Conservation (phyloP, 92 coral and sea anemone genomes). For the Porites rus region DNA sequence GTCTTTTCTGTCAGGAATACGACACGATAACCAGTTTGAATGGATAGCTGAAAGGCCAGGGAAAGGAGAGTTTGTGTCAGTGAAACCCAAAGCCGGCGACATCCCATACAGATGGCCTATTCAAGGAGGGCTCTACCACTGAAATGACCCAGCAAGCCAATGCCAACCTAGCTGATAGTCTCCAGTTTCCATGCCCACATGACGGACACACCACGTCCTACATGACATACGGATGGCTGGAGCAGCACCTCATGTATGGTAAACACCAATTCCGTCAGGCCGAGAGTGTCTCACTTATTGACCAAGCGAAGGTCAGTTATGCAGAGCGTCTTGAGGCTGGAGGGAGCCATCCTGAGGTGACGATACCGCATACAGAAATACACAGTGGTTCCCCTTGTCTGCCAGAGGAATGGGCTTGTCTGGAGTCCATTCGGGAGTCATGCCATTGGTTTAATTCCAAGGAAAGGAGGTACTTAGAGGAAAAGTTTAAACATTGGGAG, state of each 20-base stretch:
- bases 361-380: slow-evolving; percentile 1
- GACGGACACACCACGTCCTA: slow-evolving; percentile 14
- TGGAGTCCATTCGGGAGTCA: background rate
- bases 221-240: slow-evolving; percentile 34
- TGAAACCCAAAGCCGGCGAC: slow-evolving; percentile 36
- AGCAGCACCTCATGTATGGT: slow-evolving; percentile 49
- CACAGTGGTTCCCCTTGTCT: slow-evolving; percentile 18
- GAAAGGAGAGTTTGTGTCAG: slow-evolving; percentile 40
- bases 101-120: slow-evolving; percentile 3
- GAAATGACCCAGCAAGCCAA: slow-evolving; percentile 15
- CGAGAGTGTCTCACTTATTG: slow-evolving; percentile 34
- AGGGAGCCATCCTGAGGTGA: slow-evolving; percentile 13
- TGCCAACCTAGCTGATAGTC: slow-evolving; percentile 1
- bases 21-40: slow-evolving; percentile 27
- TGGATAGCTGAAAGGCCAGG: slow-evolving; percentile 41
- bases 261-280: slow-evolving; percentile 30
- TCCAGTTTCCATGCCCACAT: slow-evolving; percentile 33
- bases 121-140: slow-evolving; percentile 1
- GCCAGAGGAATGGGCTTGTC: slow-evolving; percentile 52
- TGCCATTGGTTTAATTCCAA: slow-evolving; percentile 3
- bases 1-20: slow-evolving; percentile 12
- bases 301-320: slow-evolving; percentile 42
- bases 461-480: too few species aligned
- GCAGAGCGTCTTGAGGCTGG: slow-evolving; percentile 49
- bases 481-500: background rate